Evolutionary conservation across 2,888 invertebrate species (phyloP), one percentile per base, ranked within the genome.

Genomic region (Toxonevra muliebris): DNA sequence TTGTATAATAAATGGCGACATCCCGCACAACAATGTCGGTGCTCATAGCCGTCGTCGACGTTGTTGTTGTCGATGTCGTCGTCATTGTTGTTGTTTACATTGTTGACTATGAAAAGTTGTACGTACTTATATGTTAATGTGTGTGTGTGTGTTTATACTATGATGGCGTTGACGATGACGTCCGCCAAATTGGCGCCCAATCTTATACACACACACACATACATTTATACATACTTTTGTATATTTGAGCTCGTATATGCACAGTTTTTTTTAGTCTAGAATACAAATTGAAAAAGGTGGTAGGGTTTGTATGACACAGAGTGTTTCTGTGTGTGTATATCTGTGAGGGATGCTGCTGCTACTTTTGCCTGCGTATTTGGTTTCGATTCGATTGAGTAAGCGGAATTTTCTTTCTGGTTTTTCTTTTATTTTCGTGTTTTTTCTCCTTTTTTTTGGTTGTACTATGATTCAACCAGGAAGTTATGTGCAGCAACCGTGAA

Each of bases 181-280:
- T 66, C 65, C 65, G 65, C 65, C 65, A 66, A 66, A 60, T 66
- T 66, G 65, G 65, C 65, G 65, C 65, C 65, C 60, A 45, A 60
- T 60, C 60, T 40, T 43, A 65, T 7, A 15, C 15, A 50, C 43
- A 13, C 12, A 45, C 30, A 20, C 43, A 12, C 5, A 17, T 53
- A 13, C 41, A n/a, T 17, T 41, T 15, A 12, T 19, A 13, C 40
- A 17, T 41, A 17, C 17, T 12, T 41, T 5, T 41, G 52, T 41
- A 41, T 45, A 55, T 30, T 55, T n/a, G 13, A 43, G n/a, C 17
- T 9, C 40, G 4, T 30, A 45, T 13, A 63, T 20, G 20, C 64
- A 40, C 57, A 64, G 55, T 50, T 11, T 11, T 48, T 15, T 13
- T 11, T 13, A 13, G 13, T 45, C 13, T 11, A 45, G 45, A 48